phyloP scores from a whole-genome alignment of 2,797 vertebrate genomes.

The Cossypha niveicapilla region DNA sequence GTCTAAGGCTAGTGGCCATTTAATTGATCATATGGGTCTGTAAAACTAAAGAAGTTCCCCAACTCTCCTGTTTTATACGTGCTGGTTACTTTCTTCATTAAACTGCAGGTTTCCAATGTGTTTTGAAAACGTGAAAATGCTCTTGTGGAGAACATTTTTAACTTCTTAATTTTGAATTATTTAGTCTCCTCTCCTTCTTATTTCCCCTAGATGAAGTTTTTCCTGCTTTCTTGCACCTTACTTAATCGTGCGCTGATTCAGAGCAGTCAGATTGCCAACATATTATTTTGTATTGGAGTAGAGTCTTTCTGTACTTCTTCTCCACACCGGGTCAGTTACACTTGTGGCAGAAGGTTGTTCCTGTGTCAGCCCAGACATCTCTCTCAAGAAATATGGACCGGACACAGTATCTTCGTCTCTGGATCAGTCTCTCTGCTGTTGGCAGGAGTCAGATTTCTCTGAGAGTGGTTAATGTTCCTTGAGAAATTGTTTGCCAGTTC shows the following conservation, averaged over 20 bases:
- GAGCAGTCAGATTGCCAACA: not conserved
- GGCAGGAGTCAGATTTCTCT: not conserved
- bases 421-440: not conserved
- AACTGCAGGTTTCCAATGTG: not conserved
- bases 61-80: not conserved
- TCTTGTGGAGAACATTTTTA: not conserved
- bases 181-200: not conserved
- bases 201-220: not conserved
- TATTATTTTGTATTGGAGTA: not conserved
- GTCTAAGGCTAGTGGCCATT: not conserved
- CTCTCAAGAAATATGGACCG: not conserved
- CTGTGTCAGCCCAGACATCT: not conserved
- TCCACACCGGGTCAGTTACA: not conserved
- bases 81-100: not conserved
- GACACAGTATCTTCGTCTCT: not conserved
- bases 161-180: not conserved
- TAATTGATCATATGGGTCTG: not conserved
- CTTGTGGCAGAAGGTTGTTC: not conserved
- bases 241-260: not conserved
- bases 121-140: not conserved
- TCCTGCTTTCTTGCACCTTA: not conserved
- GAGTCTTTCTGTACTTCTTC: not conserved
- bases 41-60: not conserved
- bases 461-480: not conserved
- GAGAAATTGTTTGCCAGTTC: not conserved